A percentile compares a stretch with the other conserved stretches of the same genome.
Conservation (phyloP, 2,113 vertebrate genomes). For the Thinocorus orbignyianus region DNA sequence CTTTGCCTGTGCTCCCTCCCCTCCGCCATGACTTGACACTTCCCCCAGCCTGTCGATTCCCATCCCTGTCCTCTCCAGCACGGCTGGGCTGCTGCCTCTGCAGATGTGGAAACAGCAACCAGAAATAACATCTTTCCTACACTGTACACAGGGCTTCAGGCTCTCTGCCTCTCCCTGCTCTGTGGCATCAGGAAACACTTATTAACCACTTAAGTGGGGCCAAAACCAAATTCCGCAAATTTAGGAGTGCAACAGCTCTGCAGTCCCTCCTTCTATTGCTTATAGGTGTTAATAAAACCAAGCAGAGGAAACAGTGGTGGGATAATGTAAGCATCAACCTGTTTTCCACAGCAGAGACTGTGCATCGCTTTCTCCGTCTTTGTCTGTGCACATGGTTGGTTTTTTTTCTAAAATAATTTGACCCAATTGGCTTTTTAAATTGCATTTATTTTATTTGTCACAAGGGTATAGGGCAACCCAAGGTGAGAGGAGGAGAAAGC, state of each 20-base stretch:
- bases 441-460: background rate
- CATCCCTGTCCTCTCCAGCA: background rate
- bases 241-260: background rate
- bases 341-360: background rate
- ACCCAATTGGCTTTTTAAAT: background rate
- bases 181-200: background rate
- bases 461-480: background rate
- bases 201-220: background rate
- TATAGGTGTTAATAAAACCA: background rate
- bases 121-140: background rate
- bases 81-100: background rate
- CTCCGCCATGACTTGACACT: accelerated
- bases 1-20: background rate
- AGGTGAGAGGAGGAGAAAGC: background rate
- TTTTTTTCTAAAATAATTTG: background rate
- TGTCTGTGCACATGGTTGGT: too few relatives aligned
- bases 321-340: background rate
- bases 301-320: background rate
- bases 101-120: background rate
- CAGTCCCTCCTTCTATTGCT: background rate
- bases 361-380: background rate
- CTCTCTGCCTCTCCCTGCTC: background rate
- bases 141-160: accelerated
- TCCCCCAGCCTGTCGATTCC: background rate
- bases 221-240: background rate